Base-by-base conservation (phyloP, 2,797 vertebrate species). In the Pseudopleuronectes americanus region DNA sequence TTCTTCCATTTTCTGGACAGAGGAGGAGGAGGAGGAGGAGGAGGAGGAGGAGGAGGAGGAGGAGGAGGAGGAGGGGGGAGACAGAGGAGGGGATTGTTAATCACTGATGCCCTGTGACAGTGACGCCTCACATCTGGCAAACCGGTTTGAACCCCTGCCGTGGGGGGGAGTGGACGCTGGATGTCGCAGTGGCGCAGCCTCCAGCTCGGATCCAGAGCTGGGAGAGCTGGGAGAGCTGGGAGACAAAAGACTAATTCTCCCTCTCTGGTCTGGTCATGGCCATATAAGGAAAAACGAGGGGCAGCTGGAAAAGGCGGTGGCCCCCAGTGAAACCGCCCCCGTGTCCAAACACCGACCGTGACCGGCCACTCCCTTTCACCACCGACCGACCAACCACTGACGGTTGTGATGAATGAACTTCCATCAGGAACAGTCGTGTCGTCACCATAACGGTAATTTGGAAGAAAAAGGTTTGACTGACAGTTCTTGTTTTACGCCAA, bases 241-340 rank as follows among this genome's bases (percentile, higher is more conserved):
- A 94, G 96, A 96, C 85, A 97, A 96, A 96, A 96, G 94, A 93
- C 95, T 90, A 92, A 83, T 92, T 90, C 90, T 90, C 53, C 81
- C 60, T 74, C 70, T 26, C 26, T 26, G 82, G 87, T 80, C 88
- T 87, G 87, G 76, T 83, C 90, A 94, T 96, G 93, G 89, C 97
- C 97, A 97, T 98, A 98, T 97, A 98, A 95, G 97, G 97, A 96
- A 98, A 93, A 90, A 93, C 83, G 86, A 81, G 91, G 8, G 84
- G 83, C 80, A 63, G 81, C 61, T 72, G 58, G 80, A 70, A 57
- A 26, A 26, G 65, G 67, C 77, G 43, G 43, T 21, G 64, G 61
- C 77, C 80, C 83, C 56, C 69, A 31, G 16, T 45, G 17, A 45
- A 45, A 17, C 43, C 71, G 68, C 55, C 68, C 68, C 70, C 13